A percentile compares a stretch with the other conserved stretches of the same genome.
Evolutionary conservation across 1,140 invertebrate species (phyloP).

Genomic region (Drosophila sturtevanti): DNA sequence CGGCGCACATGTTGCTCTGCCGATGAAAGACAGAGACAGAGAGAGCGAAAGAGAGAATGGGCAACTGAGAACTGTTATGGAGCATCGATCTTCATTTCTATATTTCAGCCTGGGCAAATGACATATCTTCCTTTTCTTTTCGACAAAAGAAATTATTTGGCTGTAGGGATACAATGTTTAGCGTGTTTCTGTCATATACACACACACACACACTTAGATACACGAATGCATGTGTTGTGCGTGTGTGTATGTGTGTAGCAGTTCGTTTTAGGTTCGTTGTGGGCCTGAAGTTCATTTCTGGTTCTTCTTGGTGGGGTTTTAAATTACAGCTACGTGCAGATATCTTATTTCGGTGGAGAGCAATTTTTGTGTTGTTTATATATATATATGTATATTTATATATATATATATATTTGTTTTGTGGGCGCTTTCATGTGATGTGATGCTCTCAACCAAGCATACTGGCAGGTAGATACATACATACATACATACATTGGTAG

Average conservation of each 20-base stretch:
- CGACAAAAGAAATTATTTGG: slow-evolving; percentile 28
- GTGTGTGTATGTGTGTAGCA: slow-evolving; percentile 18
- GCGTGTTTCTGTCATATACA: neutral
- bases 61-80: slow-evolving; percentile 46
- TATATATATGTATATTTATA: neutral
- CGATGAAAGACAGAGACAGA: neutral
- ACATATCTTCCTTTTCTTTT: slow-evolving; percentile 60
- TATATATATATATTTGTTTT: neutral
- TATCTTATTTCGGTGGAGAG: slow-evolving; percentile 72
- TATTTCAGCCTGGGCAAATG: slow-evolving; percentile 59
- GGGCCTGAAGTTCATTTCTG: slow-evolving; percentile 27
- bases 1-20: slow-evolving; percentile 72
- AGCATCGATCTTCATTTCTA: slow-evolving; percentile 74
- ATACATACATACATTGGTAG: neutral
- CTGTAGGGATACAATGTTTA: slow-evolving; percentile 11
- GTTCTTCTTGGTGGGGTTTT: slow-evolving; percentile 60
- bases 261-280: slow-evolving; percentile 26
- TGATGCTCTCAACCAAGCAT: slow-evolving; percentile 5
- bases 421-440: slow-evolving; percentile 11
- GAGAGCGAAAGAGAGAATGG: neutral
- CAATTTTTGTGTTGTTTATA: slow-evolving; percentile 55
- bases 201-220: neutral
- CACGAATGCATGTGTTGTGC: slow-evolving; percentile 1
- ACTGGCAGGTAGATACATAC: no score
- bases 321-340: slow-evolving; percentile 80